Evolutionary conservation across 64 coral and sea anemone genomes (phyloP), one percentile per base, ranked within the genome.

Genomic region (Stichodactyla mertensii): DNA sequence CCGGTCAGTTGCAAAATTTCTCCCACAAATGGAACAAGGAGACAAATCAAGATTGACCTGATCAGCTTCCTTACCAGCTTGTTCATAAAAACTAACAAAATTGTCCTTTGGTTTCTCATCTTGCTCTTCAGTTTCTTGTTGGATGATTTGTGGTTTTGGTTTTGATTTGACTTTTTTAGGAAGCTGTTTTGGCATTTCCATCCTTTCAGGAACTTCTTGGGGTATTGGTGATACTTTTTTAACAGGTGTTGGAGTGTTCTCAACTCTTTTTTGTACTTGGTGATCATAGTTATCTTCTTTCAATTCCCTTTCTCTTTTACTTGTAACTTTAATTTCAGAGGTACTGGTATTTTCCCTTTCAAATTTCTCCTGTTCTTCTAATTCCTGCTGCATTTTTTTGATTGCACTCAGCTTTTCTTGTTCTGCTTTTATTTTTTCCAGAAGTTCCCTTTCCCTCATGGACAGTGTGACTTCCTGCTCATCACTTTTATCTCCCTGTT

Each of bases 21-120:
- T 90, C 9, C 97, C 97, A 90, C 97, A 99, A 51, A 95, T 91
- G 51, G 88, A 83, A 78, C 97, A 99, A 10, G 90, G 88, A 55
- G 85, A 61, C 16, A 99, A 85, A 51, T 93, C 90, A 10, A 94
- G 19, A 2, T 15, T 58, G 52, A 92, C 71, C 61, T 91, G 82
- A 19, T 64, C 54, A 19, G 64, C 56, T 27, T 52, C 84, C 69
- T 91, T 8, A 19, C 57, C 31, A 52, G 92, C 91, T 89, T 86
- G 55, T 82, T 97, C 84, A 90, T 97, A 97, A 81, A 90, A 97
- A 55, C 83, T 80, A 36, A 36, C 60, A 52, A 77, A 80, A 70
- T 57, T 16, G 54, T 89, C 81, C 70, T 28, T 71, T 78, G 57
- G 31, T 61, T 89, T 59, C 85, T 52, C 54, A 0, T 95, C 71